Conservation (phyloP, 2,113 vertebrate genomes). For the Corythornis madagascariensis region DNA sequence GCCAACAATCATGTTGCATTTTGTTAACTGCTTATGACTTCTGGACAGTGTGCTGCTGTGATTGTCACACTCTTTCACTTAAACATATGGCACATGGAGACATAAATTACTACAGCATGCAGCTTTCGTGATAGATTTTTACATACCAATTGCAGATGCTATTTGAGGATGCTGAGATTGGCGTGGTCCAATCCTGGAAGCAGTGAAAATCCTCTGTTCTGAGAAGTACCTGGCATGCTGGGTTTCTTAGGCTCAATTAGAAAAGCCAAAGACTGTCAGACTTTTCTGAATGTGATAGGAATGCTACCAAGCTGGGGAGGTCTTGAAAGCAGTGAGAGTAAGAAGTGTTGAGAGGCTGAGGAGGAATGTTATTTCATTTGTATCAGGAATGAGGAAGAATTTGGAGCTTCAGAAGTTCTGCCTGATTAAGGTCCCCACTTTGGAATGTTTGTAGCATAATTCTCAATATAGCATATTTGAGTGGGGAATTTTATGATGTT, state of each 20-base stretch:
- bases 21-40: constrained; percentile 55
- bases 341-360: background rate
- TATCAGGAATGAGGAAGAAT: background rate
- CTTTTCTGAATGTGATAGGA: background rate
- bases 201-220: background rate
- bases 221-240: background rate
- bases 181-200: background rate
- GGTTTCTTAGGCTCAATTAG: background rate
- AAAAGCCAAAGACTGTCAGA: constrained; percentile 11
- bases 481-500: background rate
- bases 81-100: constrained; percentile 44
- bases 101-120: constrained; percentile 29
- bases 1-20: constrained; percentile 55
- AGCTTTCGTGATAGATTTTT: constrained; percentile 37
- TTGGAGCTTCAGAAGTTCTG: background rate
- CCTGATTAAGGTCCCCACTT: background rate
- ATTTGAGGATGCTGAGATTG: constrained; percentile 23
- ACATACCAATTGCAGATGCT: constrained; percentile 15
- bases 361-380: background rate
- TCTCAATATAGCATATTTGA: background rate
- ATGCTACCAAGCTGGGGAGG: background rate
- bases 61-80: constrained; percentile 53
- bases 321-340: background rate
- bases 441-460: background rate
- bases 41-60: constrained; percentile 59